phyloP scores from a whole-genome alignment of 1,140 invertebrate genomes.

The Agrilus planipennis region DNA sequence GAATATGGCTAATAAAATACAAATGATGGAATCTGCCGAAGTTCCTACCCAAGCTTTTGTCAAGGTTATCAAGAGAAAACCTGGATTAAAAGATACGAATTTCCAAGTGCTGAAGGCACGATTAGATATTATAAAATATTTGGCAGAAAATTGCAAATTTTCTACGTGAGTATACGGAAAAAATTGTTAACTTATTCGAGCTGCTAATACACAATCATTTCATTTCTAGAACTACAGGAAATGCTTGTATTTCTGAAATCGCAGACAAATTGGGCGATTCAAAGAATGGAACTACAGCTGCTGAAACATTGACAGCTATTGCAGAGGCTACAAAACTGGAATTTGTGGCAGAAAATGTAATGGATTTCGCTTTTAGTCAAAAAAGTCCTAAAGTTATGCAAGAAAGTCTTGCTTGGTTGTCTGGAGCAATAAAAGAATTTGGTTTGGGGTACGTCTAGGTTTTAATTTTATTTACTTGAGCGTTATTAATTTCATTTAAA shows the following conservation, averaged over 20 bases:
- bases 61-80: conserved; percentile 66
- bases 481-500: not conserved
- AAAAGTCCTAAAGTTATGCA: conserved; percentile 88
- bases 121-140: conserved; percentile 62
- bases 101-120: conserved; percentile 83
- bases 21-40: conserved; percentile 47
- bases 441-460: conserved; percentile 53
- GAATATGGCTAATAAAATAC: conserved; percentile 51
- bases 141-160: conserved; percentile 65
- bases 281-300: conserved; percentile 60
- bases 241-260: conserved; percentile 65
- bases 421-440: conserved; percentile 69
- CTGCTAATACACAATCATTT: too few relatives aligned
- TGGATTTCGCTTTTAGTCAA: conserved; percentile 68
- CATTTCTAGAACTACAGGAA: conserved; percentile 49
- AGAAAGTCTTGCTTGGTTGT: conserved; percentile 70
- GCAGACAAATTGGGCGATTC: conserved; percentile 76
- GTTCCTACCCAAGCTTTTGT: conserved; percentile 65
- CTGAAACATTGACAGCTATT: conserved; percentile 60
- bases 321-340: conserved; percentile 69
- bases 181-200: too few relatives aligned
- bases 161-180: conserved; percentile 43
- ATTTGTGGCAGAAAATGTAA: conserved; percentile 55
- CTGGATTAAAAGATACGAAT: conserved; percentile 86
- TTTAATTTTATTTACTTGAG: conserved; percentile 1